phyloP scores from a whole-genome alignment of 2,888 invertebrate species.

The Eupeodes luniger region DNA sequence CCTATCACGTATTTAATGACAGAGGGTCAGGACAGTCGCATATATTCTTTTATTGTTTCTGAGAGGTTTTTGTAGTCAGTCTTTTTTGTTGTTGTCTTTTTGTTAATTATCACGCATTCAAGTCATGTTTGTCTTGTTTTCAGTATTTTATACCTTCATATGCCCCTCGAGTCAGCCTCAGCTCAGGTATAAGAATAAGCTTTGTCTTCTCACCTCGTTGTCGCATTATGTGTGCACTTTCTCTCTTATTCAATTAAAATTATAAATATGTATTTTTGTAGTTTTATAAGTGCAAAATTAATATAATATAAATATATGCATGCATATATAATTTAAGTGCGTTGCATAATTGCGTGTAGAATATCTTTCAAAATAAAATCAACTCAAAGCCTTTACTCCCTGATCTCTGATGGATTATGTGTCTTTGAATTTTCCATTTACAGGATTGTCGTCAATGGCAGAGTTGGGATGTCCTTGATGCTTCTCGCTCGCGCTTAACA shows the following conservation, averaged over 20 bases:
- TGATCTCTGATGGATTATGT: conserved; percentile 32
- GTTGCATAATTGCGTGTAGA: conserved; percentile 56
- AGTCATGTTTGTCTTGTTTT: conserved; percentile 6
- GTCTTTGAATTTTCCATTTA: conserved; percentile 20
- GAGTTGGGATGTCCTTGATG: conserved; percentile 4
- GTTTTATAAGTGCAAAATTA: conserved; percentile 24
- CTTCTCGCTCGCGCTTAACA: conserved; percentile 2
- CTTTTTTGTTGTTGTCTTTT: background rate
- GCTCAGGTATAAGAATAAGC: background rate
- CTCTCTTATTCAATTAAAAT: conserved; percentile 37
- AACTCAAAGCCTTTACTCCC: conserved; percentile 9
- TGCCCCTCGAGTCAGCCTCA: background rate
- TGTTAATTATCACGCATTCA: conserved; percentile 31
- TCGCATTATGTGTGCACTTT: conserved; percentile 1
- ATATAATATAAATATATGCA: background rate
- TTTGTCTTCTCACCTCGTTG: conserved; percentile 16
- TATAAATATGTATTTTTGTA: background rate
- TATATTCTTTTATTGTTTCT: background rate
- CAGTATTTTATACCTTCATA: background rate
- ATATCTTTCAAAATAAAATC: conserved; percentile 33
- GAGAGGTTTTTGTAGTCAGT: background rate
- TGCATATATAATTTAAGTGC: conserved; percentile 13
- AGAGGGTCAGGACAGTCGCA: conserved; percentile 19
- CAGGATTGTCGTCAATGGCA: background rate
- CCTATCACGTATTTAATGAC: conserved; percentile 40